A percentile compares a stretch with the other conserved stretches of the same genome.
Conservation (phyloP, 2,797 vertebrate genomes). For the Oreochromis mossambicus region DNA sequence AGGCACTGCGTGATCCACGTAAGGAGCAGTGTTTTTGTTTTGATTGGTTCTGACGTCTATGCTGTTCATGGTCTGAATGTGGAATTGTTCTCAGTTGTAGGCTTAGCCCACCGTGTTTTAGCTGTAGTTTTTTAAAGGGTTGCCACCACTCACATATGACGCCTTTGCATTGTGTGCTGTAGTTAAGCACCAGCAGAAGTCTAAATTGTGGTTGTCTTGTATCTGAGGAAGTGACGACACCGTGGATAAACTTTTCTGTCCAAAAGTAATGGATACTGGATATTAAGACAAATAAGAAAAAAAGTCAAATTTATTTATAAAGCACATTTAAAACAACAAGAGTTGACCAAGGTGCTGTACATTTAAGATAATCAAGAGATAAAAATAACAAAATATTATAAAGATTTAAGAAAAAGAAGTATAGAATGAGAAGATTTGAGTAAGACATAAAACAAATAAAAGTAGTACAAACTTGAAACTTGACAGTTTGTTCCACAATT, state of each 20-base stretch:
- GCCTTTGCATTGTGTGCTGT: not conserved
- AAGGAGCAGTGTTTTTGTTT: not conserved
- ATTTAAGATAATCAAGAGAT: not conserved
- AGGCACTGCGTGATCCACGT: not conserved
- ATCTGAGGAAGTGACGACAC: not conserved
- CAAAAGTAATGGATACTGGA: not conserved
- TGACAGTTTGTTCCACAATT: not conserved
- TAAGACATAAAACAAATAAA: not conserved
- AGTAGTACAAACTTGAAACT: not conserved
- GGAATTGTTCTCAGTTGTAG: not conserved
- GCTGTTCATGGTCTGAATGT: not conserved
- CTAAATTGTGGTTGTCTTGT: not conserved
- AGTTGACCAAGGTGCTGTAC: not conserved
- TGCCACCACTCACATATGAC: not conserved
- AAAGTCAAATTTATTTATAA: not conserved
- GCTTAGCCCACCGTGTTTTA: not conserved
- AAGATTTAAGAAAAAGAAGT: not conserved
- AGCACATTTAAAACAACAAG: not conserved
- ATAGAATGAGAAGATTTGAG: not conserved
- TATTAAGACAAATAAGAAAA: not conserved
- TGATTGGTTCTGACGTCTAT: not conserved
- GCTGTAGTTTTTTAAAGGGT: not conserved
- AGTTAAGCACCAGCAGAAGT: not conserved
- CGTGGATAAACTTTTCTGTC: not conserved
- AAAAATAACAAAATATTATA: not conserved